Conservation (phyloP, 2,888 invertebrate genomes). For the Chelonus formosanus region DNA sequence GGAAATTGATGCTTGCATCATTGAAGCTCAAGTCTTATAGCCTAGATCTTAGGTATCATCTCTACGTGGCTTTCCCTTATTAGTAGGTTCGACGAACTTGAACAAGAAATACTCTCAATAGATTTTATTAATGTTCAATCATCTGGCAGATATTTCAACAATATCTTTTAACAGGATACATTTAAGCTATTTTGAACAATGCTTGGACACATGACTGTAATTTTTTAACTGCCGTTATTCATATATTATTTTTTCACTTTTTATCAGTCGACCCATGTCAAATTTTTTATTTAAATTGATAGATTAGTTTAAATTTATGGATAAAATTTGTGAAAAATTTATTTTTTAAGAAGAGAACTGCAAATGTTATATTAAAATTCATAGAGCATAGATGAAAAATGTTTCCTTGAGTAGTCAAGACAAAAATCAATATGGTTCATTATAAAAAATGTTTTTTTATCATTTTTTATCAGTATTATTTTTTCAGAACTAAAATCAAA, state of each 20-base stretch:
- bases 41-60: slow-evolving; percentile 19
- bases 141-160: slow-evolving; percentile 23
- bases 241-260: background rate
- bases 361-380: no score
- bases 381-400: no score
- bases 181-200: slow-evolving; percentile 8
- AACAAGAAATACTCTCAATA: background rate
- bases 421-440: no score
- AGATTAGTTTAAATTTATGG: no score
- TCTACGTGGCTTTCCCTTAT: slow-evolving; percentile 12
- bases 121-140: slow-evolving; percentile 18
- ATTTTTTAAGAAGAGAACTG: no score
- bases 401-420: no score
- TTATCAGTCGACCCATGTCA: no score
- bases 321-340: no score
- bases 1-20: slow-evolving; percentile 42
- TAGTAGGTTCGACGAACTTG: slow-evolving; percentile 12
- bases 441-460: no score
- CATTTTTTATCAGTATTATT: no score
- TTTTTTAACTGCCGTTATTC: background rate
- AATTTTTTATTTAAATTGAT: no score
- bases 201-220: background rate
- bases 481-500: background rate
- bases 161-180: slow-evolving; percentile 18
- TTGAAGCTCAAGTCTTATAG: slow-evolving; percentile 18